Base-by-base conservation (phyloP, 2,888 invertebrate genomes). In the Oxycera nigricornis region DNA sequence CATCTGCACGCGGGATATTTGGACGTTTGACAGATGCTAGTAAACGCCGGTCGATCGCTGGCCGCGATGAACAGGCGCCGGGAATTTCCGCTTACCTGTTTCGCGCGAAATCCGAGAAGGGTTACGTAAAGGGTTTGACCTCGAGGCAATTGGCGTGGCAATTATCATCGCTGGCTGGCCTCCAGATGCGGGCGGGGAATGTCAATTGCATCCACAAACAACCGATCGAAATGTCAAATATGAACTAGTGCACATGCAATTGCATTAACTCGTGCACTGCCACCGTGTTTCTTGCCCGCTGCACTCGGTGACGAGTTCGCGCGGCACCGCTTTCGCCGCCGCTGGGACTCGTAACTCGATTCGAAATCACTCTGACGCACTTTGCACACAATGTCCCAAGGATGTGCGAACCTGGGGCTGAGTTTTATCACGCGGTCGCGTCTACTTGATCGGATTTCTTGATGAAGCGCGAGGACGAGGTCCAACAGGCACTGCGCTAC, bases 21-120 rank as follows among this genome's bases (percentile, higher is more conserved):
- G n/a, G n/a, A n/a, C n/a, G 22, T 67, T 67, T 67, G 67, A 67
- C 67, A 67, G 67, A 67, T 67, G 67, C 26, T 67, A 67, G 46
- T 67, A 24, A n/a, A 67, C 46, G 67, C 67, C 67, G 67, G 67
- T 41, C 41, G 26, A 17, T n/a, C 30, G 30, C 30, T 11, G 26
- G 28, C 22, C 22, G 30, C 28, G 2, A 24, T 35, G 1, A 20
- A 20, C 35, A 35, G 20, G 39, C 62, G 4, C 26, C 11, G 28
- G 14, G 59, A 22, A 2, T 11, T n/a, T 7, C 30, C n/a, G 9
- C 59, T 59, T 59, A 59, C 59, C 59, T 59, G 59, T n/a, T 30
- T 3, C 59, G 14, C 11, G 14, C n/a, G 17, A 59, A 59, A 24
- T 14, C 28, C 52, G 6, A 35, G 55, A 28, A 30, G 59, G 14